Evolutionary conservation across 30 jellyfish, hydroid and myxozoan species (phyloP).

Genomic region (Phacellophora camtschatica): DNA sequence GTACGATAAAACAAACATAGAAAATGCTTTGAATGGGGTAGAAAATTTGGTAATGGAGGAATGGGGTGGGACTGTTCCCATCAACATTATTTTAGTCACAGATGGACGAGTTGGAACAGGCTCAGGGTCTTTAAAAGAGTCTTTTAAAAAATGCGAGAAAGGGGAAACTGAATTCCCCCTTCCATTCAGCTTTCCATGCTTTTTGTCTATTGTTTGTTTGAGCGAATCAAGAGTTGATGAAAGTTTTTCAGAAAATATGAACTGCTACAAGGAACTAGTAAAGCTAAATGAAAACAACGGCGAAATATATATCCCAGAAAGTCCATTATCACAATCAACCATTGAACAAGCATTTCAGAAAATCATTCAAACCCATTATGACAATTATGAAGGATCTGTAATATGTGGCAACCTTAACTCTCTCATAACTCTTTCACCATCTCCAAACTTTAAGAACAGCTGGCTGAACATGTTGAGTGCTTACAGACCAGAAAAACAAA

Average conservation of each 20-base stretch:
- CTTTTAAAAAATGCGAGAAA: not conserved
- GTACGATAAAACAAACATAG: conserved; percentile 84
- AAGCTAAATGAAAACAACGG: conserved; percentile 62
- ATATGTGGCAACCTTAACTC: conserved; percentile 82
- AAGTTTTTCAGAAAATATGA: conserved; percentile 39
- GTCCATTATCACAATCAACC: conserved; percentile 39
- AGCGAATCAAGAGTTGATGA: conserved; percentile 39
- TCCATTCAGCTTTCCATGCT: conserved; percentile 88
- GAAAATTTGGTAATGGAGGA: conserved; percentile 89
- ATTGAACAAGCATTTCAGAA: conserved; percentile 58
- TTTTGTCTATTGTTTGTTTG: conserved; percentile 61
- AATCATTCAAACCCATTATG: conserved; percentile 63
- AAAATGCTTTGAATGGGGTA: conserved; percentile 85
- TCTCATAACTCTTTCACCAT: conserved; percentile 74
- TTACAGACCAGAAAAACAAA: conserved; percentile 52
- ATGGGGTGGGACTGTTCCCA: conserved; percentile 85
- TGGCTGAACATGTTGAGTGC: conserved; percentile 40
- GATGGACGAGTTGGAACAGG: conserved; percentile 88
- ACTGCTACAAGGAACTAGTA: conserved; percentile 60
- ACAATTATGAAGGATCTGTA: conserved; percentile 57
- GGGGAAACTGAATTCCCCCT: conserved; percentile 54
- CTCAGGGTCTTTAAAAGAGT: conserved; percentile 71
- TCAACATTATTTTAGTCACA: conserved; percentile 78
- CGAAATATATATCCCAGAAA: conserved; percentile 74
- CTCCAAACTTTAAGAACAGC: conserved; percentile 75